Evolutionary conservation across 2,113 vertebrate genomes (phyloP).

Genomic region (Elaphurus davidianus): DNA sequence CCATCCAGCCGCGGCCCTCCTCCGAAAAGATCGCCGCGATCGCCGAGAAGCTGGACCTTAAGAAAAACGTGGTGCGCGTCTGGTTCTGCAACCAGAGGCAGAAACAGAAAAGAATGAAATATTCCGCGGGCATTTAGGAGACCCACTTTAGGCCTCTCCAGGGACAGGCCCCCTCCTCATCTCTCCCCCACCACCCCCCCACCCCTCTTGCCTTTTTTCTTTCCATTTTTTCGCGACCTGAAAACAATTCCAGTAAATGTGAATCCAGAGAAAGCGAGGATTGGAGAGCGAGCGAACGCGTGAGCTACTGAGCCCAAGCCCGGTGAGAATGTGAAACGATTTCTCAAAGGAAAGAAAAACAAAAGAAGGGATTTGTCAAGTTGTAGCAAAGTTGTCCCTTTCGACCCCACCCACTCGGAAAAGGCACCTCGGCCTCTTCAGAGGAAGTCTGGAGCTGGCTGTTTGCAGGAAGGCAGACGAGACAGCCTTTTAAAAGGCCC

Average conservation of each 20-base stretch:
- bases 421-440: constrained; percentile 29
- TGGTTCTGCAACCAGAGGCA: constrained; percentile 99
- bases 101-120: constrained; percentile 99
- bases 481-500: constrained; percentile 83
- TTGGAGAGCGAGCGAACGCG: not conserved
- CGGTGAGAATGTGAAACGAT: constrained; percentile 13
- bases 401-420: not conserved
- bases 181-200: not conserved
- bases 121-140: constrained; percentile 94
- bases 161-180: not conserved
- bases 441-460: constrained; percentile 46
- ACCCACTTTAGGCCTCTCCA: constrained; percentile 1
- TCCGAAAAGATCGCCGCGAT: constrained; percentile 99
- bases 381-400: constrained; percentile 46
- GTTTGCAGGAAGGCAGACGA: constrained; percentile 74
- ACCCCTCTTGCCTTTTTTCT: not conserved
- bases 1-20: constrained; percentile 96
- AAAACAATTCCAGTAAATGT: constrained; percentile 66
- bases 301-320: not conserved
- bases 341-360: constrained; percentile 1
- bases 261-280: constrained; percentile 44
- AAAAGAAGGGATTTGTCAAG: constrained; percentile 49
- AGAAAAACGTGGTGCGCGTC: constrained; percentile 99
- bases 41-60: constrained; percentile 98
- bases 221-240: constrained; percentile 47